A percentile compares a stretch with the other conserved stretches of the same genome.
These are phyloP conservation scores for Hipparchia semele DNA, from an alignment of 2,888 invertebrate species.

Conservation along the genomic window DNA sequence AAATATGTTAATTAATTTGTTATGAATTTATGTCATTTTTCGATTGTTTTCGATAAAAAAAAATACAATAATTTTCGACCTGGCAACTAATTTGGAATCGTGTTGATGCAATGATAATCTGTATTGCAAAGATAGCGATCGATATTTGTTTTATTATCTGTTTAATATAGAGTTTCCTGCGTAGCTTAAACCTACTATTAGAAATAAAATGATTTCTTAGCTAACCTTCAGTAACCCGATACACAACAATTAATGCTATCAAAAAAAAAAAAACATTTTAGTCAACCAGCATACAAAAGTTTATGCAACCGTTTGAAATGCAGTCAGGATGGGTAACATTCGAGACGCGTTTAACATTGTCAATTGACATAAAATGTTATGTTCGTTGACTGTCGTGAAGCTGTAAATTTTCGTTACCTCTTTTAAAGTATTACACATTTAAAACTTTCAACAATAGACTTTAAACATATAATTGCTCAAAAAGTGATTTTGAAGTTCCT, in stretches of 20 bases:
- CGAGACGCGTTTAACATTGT: too few species aligned
- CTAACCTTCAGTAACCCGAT: neutral
- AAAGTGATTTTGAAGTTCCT: constrained; percentile 38
- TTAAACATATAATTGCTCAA: constrained; percentile 30
- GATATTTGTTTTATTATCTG: too few species aligned
- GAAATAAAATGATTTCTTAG: neutral
- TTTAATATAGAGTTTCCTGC: neutral
- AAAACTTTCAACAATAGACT: neutral
- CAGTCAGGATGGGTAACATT: too few species aligned
- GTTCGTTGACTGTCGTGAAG: too few species aligned
- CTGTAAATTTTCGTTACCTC: too few species aligned
- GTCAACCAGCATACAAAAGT: too few species aligned
- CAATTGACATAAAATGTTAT: too few species aligned
- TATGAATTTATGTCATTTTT: constrained; percentile 4
- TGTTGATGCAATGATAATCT: constrained; percentile 4
- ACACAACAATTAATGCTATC: neutral
- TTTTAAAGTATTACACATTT: neutral
- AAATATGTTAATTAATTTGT: neutral
- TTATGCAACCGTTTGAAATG: too few species aligned
- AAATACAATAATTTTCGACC: constrained; percentile 7
- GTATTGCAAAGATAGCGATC: constrained; percentile 5
- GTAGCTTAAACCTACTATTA: neutral
- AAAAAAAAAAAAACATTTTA: too few species aligned
- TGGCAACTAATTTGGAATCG: neutral
- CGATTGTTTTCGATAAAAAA: neutral